Percentiles rank a stretch among this genome's conserved stretches.
These are phyloP conservation scores for Sinella curviseta DNA, from an alignment of 1,140 invertebrate genomes.

Conservation along the genomic window DNA sequence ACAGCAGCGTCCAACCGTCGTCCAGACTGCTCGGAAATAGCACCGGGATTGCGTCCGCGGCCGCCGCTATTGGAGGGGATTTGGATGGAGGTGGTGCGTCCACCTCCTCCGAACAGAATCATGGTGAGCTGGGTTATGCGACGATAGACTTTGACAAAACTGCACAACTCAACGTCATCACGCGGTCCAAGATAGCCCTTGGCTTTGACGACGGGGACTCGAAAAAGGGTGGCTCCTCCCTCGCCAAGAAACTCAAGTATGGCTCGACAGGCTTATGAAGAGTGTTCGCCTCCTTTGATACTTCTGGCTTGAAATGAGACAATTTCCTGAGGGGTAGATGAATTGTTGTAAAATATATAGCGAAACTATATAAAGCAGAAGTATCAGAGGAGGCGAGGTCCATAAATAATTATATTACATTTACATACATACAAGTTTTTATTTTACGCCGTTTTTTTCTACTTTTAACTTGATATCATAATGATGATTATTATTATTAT, in stretches of 20 bases:
- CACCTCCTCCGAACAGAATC: conserved; percentile 62
- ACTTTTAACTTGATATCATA: too few species aligned
- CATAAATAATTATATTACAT: too few species aligned
- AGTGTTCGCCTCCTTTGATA: conserved; percentile 25
- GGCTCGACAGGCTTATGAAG: conserved; percentile 7
- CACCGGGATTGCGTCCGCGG: neutral
- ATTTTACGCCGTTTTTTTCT: too few species aligned
- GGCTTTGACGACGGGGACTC: conserved; percentile 27
- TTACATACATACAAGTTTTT: too few species aligned
- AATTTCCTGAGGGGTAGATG: too few species aligned
- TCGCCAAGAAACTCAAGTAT: conserved; percentile 10
- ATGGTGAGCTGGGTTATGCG: conserved; percentile 68
- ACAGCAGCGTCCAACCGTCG: too few species aligned
- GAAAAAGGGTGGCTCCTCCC: neutral
- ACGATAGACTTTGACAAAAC: conserved; percentile 93
- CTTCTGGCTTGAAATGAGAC: neutral
- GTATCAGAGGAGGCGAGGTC: conserved; percentile 12
- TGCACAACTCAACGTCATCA: conserved; percentile 66
- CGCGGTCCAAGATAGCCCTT: conserved; percentile 46
- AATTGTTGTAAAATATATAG: too few species aligned
- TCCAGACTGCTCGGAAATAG: too few species aligned
- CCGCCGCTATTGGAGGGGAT: too few species aligned
- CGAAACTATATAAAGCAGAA: too few species aligned
- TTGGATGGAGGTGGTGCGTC: too few species aligned
- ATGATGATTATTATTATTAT: too few species aligned